A percentile compares a stretch with the other conserved stretches of the same genome.
Conservation (phyloP, 2,888 invertebrate species). For the Amorpha juglandis region DNA sequence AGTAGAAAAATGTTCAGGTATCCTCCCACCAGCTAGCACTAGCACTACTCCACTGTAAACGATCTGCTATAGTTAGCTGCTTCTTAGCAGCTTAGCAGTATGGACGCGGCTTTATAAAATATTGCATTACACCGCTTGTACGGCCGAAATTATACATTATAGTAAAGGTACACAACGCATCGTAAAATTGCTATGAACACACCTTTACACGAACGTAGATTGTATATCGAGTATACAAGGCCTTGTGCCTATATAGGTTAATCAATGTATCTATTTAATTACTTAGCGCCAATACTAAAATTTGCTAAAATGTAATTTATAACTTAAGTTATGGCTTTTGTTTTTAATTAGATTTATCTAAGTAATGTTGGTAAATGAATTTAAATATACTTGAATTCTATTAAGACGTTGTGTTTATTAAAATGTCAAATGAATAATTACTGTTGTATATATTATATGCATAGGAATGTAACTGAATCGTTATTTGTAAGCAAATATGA, state of each 20-base stretch:
- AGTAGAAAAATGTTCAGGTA: too few species aligned
- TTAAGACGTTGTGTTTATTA: not conserved
- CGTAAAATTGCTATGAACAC: not conserved
- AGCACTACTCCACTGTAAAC: too few species aligned
- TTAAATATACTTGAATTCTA: not conserved
- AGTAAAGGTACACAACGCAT: not conserved
- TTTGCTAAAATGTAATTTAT: not conserved
- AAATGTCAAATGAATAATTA: not conserved
- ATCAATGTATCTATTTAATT: conserved; percentile 9
- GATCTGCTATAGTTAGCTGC: too few species aligned
- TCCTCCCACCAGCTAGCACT: too few species aligned
- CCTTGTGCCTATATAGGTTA: not conserved
- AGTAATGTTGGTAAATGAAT: not conserved
- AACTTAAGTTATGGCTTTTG: conserved; percentile 2
- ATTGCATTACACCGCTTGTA: not conserved
- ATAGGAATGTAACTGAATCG: too few species aligned
- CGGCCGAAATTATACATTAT: not conserved
- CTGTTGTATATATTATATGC: too few species aligned
- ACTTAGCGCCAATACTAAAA: not conserved
- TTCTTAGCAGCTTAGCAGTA: too few species aligned
- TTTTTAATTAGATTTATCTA: not conserved
- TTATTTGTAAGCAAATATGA: too few species aligned
- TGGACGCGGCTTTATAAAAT: not conserved
- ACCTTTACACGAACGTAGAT: not conserved
- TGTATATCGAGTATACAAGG: conserved; percentile 1